A percentile compares a stretch with the other conserved stretches of the same genome.
Evolutionary conservation across 92 coral and sea anemone genomes (phyloP).

Genomic region (Phymanthus crucifer): DNA sequence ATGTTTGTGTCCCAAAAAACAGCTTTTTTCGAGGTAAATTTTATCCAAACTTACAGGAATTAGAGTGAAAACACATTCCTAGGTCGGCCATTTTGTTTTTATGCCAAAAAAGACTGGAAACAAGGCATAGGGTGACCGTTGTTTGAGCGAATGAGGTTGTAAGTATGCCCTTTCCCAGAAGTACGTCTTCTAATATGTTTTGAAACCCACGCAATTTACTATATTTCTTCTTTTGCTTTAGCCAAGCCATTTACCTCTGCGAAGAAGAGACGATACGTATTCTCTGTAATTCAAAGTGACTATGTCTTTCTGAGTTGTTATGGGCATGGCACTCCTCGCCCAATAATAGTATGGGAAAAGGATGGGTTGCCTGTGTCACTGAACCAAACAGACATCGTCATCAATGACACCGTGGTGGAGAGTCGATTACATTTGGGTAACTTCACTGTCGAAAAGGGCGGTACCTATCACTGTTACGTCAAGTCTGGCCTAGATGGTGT

Average conservation of each 20-base stretch:
- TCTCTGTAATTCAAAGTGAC: background rate
- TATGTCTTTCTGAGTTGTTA: background rate
- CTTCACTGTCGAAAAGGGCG: background rate
- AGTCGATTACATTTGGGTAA: background rate
- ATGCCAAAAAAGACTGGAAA: no score
- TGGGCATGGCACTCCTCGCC: background rate
- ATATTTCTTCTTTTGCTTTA: no score
- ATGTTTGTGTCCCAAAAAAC: no score
- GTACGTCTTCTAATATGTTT: no score
- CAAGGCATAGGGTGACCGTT: no score
- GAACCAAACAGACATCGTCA: background rate
- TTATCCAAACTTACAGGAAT: no score
- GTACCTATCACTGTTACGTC: background rate
- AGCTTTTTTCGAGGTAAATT: no score
- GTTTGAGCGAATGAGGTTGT: no score
- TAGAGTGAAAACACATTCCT: no score
- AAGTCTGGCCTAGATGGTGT: background rate
- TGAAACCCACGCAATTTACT: no score
- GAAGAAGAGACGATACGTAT: background rate
- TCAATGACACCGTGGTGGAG: background rate
- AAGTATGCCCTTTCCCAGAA: no score
- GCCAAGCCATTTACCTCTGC: background rate
- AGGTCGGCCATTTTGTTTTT: no score
- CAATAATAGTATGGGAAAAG: background rate
- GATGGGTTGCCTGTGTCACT: background rate